A percentile compares a stretch with the other conserved stretches of the same genome.
Conservation (phyloP, 2,113 vertebrate genomes). For the Astur gentilis region DNA sequence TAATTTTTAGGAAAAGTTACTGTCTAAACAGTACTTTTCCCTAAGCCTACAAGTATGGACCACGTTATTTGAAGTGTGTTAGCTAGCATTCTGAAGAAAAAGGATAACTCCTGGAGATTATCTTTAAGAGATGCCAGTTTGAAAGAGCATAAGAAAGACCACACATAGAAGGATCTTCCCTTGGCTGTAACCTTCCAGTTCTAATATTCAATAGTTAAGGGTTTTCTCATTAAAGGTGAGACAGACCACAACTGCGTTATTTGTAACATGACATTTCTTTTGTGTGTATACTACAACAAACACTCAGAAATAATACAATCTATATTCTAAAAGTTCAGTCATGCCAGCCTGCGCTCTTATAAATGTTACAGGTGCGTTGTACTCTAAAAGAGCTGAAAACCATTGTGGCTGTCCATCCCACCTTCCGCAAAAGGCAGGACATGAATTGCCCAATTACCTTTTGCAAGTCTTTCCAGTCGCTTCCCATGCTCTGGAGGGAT, state of each 20-base stretch:
- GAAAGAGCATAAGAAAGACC: not conserved
- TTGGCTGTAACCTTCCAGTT: not conserved
- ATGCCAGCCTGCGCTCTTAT: not conserved
- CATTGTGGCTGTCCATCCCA: not conserved
- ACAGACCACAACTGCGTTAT: not conserved
- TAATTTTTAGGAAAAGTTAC: not conserved
- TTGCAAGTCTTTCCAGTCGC: constrained; percentile 91
- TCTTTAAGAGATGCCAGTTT: not conserved
- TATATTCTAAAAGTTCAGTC: not conserved
- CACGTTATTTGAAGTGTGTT: not conserved
- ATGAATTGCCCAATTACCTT: constrained; percentile 74
- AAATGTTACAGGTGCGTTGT: rapidly evolving
- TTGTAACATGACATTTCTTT: not conserved
- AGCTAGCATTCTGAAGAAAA: not conserved
- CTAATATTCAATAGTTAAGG: not conserved
- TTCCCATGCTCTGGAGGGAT: constrained; percentile 95
- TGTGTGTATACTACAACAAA: not conserved
- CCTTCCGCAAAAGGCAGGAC: not conserved
- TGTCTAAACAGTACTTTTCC: not conserved
- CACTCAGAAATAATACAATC: not conserved
- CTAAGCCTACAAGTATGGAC: not conserved
- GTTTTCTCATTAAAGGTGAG: not conserved
- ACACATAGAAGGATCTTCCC: not conserved
- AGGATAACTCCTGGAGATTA: not conserved
- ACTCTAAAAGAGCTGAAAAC: not conserved